Evolutionary conservation across 2,888 invertebrate species (phyloP).

Genomic region (Crematogaster levior): DNA sequence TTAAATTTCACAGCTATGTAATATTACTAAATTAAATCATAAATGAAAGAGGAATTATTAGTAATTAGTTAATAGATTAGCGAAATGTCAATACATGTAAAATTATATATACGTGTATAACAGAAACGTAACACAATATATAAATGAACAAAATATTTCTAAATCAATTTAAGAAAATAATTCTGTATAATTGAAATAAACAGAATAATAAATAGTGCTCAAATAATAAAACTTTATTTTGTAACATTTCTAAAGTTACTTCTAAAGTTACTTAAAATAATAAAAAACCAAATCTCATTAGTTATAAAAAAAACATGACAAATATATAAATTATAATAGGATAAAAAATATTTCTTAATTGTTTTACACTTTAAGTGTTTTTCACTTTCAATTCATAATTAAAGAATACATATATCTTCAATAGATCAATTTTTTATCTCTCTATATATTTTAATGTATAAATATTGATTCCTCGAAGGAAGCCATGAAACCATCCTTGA

Average conservation of each 20-base stretch:
- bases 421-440: background rate
- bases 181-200: background rate
- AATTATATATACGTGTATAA: background rate
- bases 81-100: background rate
- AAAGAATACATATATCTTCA: background rate
- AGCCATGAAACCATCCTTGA: background rate
- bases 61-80: constrained; percentile 1
- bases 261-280: no score
- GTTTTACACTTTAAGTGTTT: background rate
- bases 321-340: background rate
- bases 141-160: background rate
- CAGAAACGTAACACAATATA: background rate
- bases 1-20: background rate
- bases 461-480: constrained; percentile 4
- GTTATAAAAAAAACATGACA: background rate
- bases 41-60: background rate
- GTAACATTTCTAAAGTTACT: background rate
- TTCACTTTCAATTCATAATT: background rate
- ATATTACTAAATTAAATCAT: constrained; percentile 3
- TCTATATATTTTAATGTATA: background rate
- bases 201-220: background rate
- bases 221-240: background rate
- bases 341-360: background rate
- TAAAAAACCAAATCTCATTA: background rate
- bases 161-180: background rate